These are phyloP conservation scores for Epizoanthus stellaris DNA, from an alignment of 92 coral and sea anemone species.

Conservation along the genomic window DNA sequence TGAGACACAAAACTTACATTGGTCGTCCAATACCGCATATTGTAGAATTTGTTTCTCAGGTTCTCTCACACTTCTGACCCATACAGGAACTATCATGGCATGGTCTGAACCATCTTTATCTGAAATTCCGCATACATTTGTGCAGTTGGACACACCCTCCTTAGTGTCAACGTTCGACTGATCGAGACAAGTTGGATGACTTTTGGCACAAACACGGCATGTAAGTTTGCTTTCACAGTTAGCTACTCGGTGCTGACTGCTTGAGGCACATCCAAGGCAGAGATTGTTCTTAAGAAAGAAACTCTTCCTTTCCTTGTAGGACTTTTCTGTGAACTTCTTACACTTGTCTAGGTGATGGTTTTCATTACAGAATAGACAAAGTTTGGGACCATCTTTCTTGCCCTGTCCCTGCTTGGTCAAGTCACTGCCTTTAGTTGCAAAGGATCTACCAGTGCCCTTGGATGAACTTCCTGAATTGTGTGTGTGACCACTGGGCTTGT, in stretches of 20 bases:
- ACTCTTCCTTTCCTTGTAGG: slow-evolving; percentile 48
- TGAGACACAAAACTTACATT: slow-evolving; percentile 35
- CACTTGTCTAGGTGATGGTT: slow-evolving; percentile 47
- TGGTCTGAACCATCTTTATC: too few species aligned
- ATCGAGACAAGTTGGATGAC: slow-evolving; percentile 54
- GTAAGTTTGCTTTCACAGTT: slow-evolving; percentile 42
- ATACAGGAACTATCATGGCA: too few species aligned
- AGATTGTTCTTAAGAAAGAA: slow-evolving; percentile 25
- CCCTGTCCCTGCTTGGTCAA: slow-evolving; percentile 9
- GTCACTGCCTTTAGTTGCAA: not conserved
- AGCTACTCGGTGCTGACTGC: slow-evolving; percentile 47
- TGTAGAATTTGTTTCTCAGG: not conserved
- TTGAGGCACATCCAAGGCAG: slow-evolving; percentile 41
- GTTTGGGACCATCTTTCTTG: not conserved
- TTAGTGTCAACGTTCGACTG: not conserved
- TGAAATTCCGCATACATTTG: too few species aligned
- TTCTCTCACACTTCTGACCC: too few species aligned
- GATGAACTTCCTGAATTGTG: slow-evolving; percentile 1
- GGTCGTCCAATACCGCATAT: slow-evolving; percentile 56
- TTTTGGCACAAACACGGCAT: slow-evolving; percentile 43
- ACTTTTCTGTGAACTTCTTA: slow-evolving; percentile 46
- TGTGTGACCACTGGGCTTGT: slow-evolving; percentile 30
- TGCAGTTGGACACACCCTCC: slow-evolving; percentile 14
- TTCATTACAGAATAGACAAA: slow-evolving; percentile 43
- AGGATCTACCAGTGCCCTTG: slow-evolving; percentile 26